A percentile compares a stretch with the other conserved stretches of the same genome.
Evolutionary conservation across 2,113 vertebrate genomes (phyloP).

Genomic region (Amazona guildingii): DNA sequence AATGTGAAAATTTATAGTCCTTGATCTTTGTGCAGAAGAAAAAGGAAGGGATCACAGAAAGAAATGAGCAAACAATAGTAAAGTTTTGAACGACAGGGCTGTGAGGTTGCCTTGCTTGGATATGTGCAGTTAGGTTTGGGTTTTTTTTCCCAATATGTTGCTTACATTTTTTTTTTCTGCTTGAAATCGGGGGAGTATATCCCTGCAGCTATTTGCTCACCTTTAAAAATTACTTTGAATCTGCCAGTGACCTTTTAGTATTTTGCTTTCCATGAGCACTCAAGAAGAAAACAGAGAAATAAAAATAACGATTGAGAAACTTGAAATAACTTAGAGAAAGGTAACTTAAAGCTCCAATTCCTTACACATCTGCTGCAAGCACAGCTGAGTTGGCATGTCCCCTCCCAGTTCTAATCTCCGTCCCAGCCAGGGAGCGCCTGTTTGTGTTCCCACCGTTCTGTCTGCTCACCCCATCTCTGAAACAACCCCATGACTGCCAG

Average conservation of each 20-base stretch:
- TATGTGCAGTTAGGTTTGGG: neutral
- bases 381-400: neutral
- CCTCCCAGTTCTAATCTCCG: neutral
- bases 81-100: neutral
- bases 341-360: neutral
- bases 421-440: neutral
- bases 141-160: fast-evolving
- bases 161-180: neutral
- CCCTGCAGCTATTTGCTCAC: neutral
- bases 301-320: neutral
- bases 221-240: neutral
- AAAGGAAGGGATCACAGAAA: neutral
- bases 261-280: neutral
- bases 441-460: neutral
- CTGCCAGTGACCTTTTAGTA: neutral
- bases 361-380: neutral
- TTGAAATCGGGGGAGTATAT: neutral
- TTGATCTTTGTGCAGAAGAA: neutral
- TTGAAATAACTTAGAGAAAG: neutral
- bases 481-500: neutral
- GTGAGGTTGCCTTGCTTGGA: neutral
- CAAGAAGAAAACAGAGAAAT: neutral
- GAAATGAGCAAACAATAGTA: neutral
- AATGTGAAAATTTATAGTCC: neutral
- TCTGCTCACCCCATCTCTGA: neutral